phyloP scores from a whole-genome alignment of 2,797 vertebrate genomes.

The Cyclopterus lumpus region DNA sequence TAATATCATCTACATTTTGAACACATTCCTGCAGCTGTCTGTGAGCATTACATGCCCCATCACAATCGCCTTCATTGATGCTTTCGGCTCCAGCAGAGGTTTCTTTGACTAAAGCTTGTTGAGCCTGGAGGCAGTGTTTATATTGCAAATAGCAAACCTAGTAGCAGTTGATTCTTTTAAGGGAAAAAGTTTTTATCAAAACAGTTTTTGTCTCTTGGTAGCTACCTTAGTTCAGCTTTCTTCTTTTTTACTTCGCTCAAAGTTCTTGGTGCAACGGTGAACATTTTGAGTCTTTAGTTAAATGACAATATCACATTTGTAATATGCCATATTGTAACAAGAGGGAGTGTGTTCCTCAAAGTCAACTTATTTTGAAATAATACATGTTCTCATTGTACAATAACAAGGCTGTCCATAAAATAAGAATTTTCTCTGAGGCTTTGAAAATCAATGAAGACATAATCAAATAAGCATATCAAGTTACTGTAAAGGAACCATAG shows the following conservation, averaged over 20 bases:
- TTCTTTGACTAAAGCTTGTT: slow-evolving; percentile 48
- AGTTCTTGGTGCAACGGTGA: background rate
- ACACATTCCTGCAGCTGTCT: slow-evolving; percentile 19
- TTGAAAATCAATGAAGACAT: background rate
- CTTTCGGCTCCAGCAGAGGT: slow-evolving; percentile 32
- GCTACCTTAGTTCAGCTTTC: slow-evolving; percentile 23
- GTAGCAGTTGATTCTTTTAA: slow-evolving; percentile 46
- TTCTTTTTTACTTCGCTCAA: slow-evolving; percentile 17
- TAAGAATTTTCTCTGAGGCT: background rate
- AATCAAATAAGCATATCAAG: background rate
- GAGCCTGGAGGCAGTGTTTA: slow-evolving; percentile 63
- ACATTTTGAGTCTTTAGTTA: background rate
- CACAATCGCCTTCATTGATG: slow-evolving; percentile 46
- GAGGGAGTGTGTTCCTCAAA: background rate
- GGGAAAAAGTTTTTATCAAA: slow-evolving; percentile 29
- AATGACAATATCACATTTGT: slow-evolving; percentile 14
- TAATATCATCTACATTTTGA: slow-evolving; percentile 16
- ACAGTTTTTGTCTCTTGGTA: slow-evolving; percentile 31
- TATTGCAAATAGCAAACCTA: slow-evolving; percentile 59
- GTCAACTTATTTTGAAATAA: background rate
- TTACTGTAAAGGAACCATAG: background rate
- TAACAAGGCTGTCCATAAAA: background rate
- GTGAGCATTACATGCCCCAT: slow-evolving; percentile 33
- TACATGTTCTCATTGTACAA: background rate
- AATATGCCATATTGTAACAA: background rate